Conservation (phyloP, 2,113 vertebrate genomes). For the Channa argus region DNA sequence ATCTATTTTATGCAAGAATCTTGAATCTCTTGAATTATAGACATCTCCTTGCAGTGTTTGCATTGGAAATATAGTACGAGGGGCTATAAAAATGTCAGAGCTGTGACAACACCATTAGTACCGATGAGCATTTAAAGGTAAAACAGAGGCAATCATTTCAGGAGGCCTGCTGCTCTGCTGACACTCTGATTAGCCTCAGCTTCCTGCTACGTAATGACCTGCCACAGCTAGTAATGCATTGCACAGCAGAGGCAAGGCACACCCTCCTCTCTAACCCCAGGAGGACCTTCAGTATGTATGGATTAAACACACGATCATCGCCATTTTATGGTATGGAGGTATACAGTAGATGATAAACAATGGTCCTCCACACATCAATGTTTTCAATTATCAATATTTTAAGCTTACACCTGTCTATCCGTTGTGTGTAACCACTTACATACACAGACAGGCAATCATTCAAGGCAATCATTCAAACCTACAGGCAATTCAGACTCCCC, state of each 20-base stretch:
- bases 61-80: constrained; percentile 46
- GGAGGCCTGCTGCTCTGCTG: constrained; percentile 32
- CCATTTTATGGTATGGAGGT: neutral
- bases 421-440: too few species aligned
- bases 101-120: constrained; percentile 66
- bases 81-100: constrained; percentile 58
- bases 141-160: constrained; percentile 60
- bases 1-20: constrained; percentile 35
- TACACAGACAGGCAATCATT: too few species aligned
- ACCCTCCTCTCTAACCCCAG: neutral
- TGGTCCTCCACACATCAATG: too few species aligned
- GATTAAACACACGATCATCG: neutral
- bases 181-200: constrained; percentile 45
- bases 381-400: too few species aligned
- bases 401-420: too few species aligned
- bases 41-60: constrained; percentile 49
- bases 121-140: constrained; percentile 76
- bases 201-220: constrained; percentile 70
- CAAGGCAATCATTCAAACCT: too few species aligned
- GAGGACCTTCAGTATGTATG: constrained; percentile 19
- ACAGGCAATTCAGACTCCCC: too few species aligned
- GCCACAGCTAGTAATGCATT: constrained; percentile 76
- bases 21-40: constrained; percentile 55
- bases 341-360: too few species aligned
- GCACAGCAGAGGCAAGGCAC: constrained; percentile 47